Conservation (phyloP, 2,113 vertebrate genomes). For the Lepidothrix coronata region DNA sequence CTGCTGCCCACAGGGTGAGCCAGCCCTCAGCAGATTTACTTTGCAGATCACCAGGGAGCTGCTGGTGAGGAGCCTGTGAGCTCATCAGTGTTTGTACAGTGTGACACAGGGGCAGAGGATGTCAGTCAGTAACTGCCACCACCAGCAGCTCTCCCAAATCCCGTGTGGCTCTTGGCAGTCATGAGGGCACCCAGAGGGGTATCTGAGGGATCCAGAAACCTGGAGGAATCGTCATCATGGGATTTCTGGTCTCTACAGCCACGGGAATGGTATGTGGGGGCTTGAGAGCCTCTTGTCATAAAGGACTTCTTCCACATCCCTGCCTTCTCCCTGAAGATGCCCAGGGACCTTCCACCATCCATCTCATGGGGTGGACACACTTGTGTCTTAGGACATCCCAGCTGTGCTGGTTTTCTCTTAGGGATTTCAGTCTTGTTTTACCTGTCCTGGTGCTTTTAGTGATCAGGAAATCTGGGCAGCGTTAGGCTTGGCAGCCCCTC, state of each 20-base stretch:
- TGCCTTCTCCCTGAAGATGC: not conserved
- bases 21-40: not conserved
- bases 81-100: not conserved
- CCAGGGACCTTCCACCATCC: not conserved
- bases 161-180: not conserved
- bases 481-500: not conserved
- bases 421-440: not conserved
- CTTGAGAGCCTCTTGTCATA: not conserved
- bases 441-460: not conserved
- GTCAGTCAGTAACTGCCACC: not conserved
- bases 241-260: not conserved
- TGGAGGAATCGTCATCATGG: not conserved
- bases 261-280: not conserved
- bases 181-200: not conserved
- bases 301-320: not conserved
- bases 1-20: accelerated
- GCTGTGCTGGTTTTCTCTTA: not conserved
- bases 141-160: not conserved
- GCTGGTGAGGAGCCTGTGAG: not conserved
- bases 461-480: not conserved
- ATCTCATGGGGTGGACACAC: not conserved
- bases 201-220: not conserved
- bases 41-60: not conserved
- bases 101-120: not conserved
- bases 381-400: not conserved